A percentile compares a stretch with the other conserved stretches of the same genome.
Evolutionary conservation across 2,113 vertebrate genomes (phyloP).

Genomic region (Myanophis thanlyinensis): DNA sequence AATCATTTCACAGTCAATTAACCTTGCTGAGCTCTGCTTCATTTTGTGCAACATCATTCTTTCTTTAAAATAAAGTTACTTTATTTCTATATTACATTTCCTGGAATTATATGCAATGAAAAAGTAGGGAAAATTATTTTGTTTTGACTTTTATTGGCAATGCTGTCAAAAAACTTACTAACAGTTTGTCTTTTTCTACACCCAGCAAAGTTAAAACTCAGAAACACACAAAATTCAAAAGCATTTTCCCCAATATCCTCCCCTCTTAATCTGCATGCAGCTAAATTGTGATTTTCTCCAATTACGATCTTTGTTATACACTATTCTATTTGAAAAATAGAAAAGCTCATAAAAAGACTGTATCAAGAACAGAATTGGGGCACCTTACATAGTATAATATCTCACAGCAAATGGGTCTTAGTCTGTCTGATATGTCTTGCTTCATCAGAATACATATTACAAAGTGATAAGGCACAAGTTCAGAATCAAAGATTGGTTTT

Average conservation of each 20-base stretch:
- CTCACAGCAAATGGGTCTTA: not conserved
- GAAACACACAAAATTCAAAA: not conserved
- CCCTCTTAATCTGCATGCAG: not conserved
- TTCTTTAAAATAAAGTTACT: not conserved
- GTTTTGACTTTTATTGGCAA: not conserved
- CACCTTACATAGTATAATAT: not conserved
- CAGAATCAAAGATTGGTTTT: not conserved
- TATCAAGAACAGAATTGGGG: not conserved
- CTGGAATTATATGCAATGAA: not conserved
- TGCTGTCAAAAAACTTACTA: not conserved
- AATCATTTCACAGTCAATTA: slow-evolving; percentile 17
- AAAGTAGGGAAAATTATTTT: not conserved
- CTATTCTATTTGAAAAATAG: not conserved
- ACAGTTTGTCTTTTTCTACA: not conserved
- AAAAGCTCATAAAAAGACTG: not conserved
- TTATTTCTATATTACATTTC: not conserved
- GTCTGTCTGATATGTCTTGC: not conserved
- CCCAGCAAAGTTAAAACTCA: not conserved
- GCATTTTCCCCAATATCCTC: too few species aligned
- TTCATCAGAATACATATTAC: not conserved
- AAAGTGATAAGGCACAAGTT: not conserved
- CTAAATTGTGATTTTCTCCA: not conserved
- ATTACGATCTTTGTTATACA: not conserved
- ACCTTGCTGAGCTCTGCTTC: not conserved
- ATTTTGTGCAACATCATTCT: not conserved